phyloP scores from a whole-genome alignment of 2,113 vertebrate genomes.

The human (Homo sapiens) region DNA sequence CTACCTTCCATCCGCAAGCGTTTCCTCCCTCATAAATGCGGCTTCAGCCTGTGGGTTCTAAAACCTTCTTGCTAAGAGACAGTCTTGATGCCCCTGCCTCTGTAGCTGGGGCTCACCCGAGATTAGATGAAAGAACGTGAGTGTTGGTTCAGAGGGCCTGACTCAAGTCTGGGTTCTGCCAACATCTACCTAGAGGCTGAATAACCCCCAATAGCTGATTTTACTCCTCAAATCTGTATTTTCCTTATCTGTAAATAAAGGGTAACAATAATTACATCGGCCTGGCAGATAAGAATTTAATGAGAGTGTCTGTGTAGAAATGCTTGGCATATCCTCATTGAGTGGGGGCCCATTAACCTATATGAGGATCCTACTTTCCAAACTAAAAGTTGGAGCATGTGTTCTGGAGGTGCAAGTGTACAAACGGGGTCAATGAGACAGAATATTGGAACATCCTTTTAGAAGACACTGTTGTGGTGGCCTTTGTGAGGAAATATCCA shows the following conservation, averaged over 20 bases:
- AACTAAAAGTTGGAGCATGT: neutral
- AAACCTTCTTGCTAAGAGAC: neutral
- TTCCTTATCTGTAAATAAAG: neutral
- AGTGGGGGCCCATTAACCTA: fast-evolving
- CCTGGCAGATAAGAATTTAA: neutral
- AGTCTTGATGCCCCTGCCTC: fast-evolving
- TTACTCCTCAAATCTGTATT: neutral
- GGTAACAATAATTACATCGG: neutral
- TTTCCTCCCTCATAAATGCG: neutral
- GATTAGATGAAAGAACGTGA: too few relatives aligned
- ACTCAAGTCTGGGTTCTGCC: neutral
- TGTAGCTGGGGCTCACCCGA: neutral
- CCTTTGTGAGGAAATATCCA: neutral
- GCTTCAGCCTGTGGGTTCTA: neutral
- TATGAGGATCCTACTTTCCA: neutral
- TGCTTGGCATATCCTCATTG: fast-evolving
- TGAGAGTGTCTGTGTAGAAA: neutral
- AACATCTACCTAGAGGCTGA: neutral
- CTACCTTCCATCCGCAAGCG: fast-evolving
- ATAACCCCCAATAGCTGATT: fast-evolving
- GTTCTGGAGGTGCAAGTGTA: neutral
- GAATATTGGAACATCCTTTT: neutral
- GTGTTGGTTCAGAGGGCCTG: neutral
- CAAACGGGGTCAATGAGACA: fast-evolving
- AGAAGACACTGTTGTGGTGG: neutral